Base-by-base conservation (phyloP, 64 coral and sea anemone species). In the Montipora capricornis region DNA sequence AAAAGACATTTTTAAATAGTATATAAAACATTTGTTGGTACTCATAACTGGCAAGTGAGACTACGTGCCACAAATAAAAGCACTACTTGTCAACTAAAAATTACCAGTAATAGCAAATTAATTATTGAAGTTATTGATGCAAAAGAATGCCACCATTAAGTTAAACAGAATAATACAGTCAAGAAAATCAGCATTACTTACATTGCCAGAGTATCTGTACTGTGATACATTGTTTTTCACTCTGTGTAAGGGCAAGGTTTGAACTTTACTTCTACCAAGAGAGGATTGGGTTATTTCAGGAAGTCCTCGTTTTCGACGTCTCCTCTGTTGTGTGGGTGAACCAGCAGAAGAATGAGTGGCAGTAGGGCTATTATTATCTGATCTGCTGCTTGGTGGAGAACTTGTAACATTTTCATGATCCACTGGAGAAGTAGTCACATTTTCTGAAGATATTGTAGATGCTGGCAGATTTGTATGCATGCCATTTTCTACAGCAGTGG, bases 121-220 rank as follows among this genome's bases (percentile, higher is more conserved):
- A 37, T 37, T 37, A 37, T 55, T 55, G 52, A 55, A 10, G 52
- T 55, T 55, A 55, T 55, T 4, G 52, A 55, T 55, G 52, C 37
- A 37, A 37, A 37, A 37, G 37, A 37, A 37, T 37, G 37, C 37
- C 37, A 37, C 37, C 37, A 37, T 37, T 37, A 37, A 37, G 37
- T 37, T 37, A 37, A 37, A 37, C 37, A 37, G 37, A 37, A 37
- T 37, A 2, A 2, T 29, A 71, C 68, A 71, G 19, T 67, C 37
- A 37, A 67, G 20, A 20, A 8, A 15, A 22, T 20, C 6, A 20
- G 10, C 15, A 67, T 45, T 26, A 89, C 93, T 94, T 68, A 88
- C 93, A n/a, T 84, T 94, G 68, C 69, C 87, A 70, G 71, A 89
- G 48, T 79, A 78, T 19, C 19, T 68, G 61, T 69, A 60, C 49